These are phyloP conservation scores for Bilobella aurantiaca DNA, from an alignment of 1,140 invertebrate genomes.

Conservation along the genomic window DNA sequence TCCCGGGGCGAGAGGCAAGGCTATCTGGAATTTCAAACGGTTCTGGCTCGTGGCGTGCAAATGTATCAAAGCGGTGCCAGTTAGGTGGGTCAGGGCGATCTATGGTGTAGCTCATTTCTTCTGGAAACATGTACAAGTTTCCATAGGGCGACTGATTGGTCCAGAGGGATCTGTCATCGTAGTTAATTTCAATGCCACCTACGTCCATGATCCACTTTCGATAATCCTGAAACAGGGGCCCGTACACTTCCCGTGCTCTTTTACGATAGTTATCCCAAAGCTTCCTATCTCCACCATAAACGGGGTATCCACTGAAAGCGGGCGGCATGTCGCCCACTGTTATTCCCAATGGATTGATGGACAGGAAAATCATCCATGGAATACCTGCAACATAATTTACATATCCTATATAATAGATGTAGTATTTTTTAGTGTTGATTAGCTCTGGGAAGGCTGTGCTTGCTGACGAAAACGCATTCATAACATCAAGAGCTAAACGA, in stretches of 20 bases:
- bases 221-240: background rate
- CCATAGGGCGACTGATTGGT: background rate
- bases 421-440: too few relatives aligned
- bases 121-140: constrained; percentile 6
- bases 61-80: background rate
- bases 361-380: background rate
- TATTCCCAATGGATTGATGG: background rate
- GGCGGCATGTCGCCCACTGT: background rate
- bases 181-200: background rate
- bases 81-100: background rate
- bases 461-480: too few relatives aligned
- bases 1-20: background rate
- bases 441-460: too few relatives aligned
- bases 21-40: background rate
- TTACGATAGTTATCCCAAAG: background rate
- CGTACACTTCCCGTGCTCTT: background rate
- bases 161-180: background rate
- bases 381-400: too few relatives aligned
- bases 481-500: too few relatives aligned
- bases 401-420: too few relatives aligned
- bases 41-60: background rate
- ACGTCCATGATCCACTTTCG: background rate
- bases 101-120: background rate
- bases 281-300: background rate
- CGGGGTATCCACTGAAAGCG: background rate